Evolutionary conservation across 2,113 vertebrate species (phyloP).

Genomic region (Chaenocephalus aceratus): DNA sequence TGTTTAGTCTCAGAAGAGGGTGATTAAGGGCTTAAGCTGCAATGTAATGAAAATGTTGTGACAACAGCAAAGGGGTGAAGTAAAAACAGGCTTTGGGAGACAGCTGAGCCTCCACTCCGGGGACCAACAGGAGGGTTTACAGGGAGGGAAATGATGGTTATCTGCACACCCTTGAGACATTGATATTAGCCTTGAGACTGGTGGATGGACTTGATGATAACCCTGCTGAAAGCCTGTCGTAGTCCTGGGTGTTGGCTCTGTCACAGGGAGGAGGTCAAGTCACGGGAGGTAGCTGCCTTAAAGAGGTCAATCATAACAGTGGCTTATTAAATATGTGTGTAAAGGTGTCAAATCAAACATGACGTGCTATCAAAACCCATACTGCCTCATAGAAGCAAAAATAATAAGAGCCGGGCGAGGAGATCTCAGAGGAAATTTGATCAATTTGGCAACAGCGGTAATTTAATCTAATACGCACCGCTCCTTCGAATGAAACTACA

Average conservation of each 20-base stretch:
- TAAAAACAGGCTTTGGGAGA: conserved; percentile 76
- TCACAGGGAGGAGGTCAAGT: conserved; percentile 23
- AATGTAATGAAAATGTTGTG: conserved; percentile 82
- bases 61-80: conserved; percentile 71
- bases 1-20: conserved; percentile 74
- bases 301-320: background rate
- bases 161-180: conserved; percentile 73
- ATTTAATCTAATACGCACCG: conserved; percentile 41
- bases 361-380: conserved; percentile 2
- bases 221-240: conserved; percentile 62
- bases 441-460: conserved; percentile 44
- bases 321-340: conserved; percentile 1
- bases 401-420: background rate
- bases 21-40: conserved; percentile 77
- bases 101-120: conserved; percentile 68
- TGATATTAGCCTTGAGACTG: conserved; percentile 75
- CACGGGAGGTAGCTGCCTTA: conserved; percentile 8
- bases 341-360: conserved; percentile 23
- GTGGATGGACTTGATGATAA: conserved; percentile 78
- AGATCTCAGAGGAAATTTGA: conserved; percentile 46
- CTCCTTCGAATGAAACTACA: conserved; percentile 52
- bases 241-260: conserved; percentile 33
- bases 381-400: background rate
- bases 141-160: conserved; percentile 76
- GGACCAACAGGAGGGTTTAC: conserved; percentile 61